A percentile compares a stretch with the other conserved stretches of the same genome.
Conservation (phyloP, 2,113 vertebrate species). For the Osmerus eperlanus region DNA sequence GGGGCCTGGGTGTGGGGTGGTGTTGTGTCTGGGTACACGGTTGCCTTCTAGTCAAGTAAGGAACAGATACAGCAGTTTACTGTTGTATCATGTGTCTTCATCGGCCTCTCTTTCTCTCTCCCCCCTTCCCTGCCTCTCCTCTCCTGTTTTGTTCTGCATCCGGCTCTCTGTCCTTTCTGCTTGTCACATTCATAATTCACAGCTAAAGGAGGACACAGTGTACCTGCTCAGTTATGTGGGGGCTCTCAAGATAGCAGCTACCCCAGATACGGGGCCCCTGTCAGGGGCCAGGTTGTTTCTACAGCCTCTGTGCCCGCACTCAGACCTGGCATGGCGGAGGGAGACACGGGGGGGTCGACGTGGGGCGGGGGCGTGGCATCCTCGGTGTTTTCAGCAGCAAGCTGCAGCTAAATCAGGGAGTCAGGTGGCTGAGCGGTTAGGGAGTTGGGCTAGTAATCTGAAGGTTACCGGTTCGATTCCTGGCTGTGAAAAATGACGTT, state of each 20-base stretch:
- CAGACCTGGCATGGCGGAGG: too few relatives aligned
- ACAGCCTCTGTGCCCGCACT: background rate
- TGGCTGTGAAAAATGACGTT: too few relatives aligned
- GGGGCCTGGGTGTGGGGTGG: too few relatives aligned
- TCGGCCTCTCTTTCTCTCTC: background rate
- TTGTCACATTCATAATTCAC: constrained; percentile 45
- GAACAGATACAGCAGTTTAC: too few relatives aligned
- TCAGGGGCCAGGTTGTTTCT: background rate
- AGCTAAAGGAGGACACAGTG: constrained; percentile 26
- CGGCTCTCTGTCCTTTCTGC: background rate
- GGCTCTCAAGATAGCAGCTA: constrained; percentile 14
- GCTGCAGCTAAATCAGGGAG: too few relatives aligned
- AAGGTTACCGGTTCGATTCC: too few relatives aligned
- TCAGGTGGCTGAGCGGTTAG: too few relatives aligned
- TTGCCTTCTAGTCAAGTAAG: too few relatives aligned
- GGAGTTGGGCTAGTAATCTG: too few relatives aligned
- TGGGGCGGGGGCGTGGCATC: background rate
- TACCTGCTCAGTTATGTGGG: constrained; percentile 12
- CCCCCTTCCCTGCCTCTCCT: background rate
- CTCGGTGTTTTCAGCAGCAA: background rate
- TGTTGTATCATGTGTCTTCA: too few relatives aligned
- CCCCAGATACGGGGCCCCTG: constrained; percentile 15
- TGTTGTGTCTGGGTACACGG: too few relatives aligned
- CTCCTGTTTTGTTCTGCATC: background rate
- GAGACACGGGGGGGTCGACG: too few relatives aligned